Conservation (phyloP, 2,888 invertebrate species). For the Cantharis nigra region DNA sequence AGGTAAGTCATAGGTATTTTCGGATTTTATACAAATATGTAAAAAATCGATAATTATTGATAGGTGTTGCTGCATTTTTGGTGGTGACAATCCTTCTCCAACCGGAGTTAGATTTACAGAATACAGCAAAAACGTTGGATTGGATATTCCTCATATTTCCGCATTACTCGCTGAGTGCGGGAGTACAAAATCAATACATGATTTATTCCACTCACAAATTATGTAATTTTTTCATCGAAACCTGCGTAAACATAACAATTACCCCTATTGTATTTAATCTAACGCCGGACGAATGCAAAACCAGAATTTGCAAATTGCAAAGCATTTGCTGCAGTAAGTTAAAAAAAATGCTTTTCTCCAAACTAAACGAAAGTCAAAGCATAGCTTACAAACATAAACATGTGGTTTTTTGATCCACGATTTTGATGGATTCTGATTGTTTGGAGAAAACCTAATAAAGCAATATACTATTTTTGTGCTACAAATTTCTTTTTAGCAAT, state of each 20-base stretch:
- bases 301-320: not conserved
- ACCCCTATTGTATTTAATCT: not conserved
- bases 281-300: not conserved
- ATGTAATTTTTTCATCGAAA: not conserved
- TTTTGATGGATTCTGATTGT: too few relatives aligned
- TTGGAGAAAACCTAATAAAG: not conserved
- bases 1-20: slow-evolving; percentile 61
- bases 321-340: slow-evolving; percentile 16
- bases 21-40: too few relatives aligned
- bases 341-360: too few relatives aligned
- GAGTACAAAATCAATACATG: slow-evolving; percentile 49
- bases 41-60: slow-evolving; percentile 9
- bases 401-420: too few relatives aligned
- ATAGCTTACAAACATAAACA: too few relatives aligned
- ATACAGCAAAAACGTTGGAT: slow-evolving; percentile 65
- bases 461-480: not conserved
- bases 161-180: slow-evolving; percentile 64
- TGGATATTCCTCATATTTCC: slow-evolving; percentile 73
- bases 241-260: not conserved
- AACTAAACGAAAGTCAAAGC: too few relatives aligned
- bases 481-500: slow-evolving; percentile 33
- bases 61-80: slow-evolving; percentile 73
- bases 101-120: slow-evolving; percentile 62
- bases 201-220: slow-evolving; percentile 18
- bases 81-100: slow-evolving; percentile 69